phyloP scores from a whole-genome alignment of 1,140 invertebrate genomes.

The Drosophila rufa region DNA sequence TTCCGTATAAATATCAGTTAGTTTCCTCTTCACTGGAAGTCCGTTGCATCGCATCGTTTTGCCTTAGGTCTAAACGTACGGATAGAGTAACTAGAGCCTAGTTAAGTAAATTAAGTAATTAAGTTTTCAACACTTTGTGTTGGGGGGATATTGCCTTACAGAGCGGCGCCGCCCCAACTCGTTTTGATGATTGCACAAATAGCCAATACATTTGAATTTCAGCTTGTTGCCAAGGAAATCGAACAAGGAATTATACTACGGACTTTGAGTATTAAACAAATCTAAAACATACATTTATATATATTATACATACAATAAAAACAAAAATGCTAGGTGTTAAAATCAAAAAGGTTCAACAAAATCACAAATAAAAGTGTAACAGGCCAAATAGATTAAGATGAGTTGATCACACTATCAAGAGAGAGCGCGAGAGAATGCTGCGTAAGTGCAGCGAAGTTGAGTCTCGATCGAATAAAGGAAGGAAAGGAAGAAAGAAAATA shows the following conservation, averaged over 20 bases:
- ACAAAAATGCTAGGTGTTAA: conserved; percentile 39
- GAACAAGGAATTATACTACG: conserved; percentile 69
- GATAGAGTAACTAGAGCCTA: conserved; percentile 41
- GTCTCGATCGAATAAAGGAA: no score
- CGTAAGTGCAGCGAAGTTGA: no score
- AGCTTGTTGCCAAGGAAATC: conserved; percentile 44
- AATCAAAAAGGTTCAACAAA: conserved; percentile 65
- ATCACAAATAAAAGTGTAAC: conserved; percentile 58
- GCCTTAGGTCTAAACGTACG: conserved; percentile 22
- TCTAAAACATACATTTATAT: conserved; percentile 26
- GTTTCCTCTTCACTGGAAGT: conserved; percentile 77
- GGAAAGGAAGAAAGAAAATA: no score
- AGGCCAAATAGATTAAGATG: no score
- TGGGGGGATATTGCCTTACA: conserved; percentile 12
- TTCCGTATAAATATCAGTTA: conserved; percentile 72
- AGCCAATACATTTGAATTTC: conserved; percentile 74
- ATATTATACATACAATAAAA: conserved; percentile 54
- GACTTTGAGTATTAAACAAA: conserved; percentile 75
- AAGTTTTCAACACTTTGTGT: conserved; percentile 69
- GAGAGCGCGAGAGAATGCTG: no score
- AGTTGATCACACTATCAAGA: no score
- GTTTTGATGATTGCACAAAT: conserved; percentile 78
- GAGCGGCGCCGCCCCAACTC: conserved; percentile 37
- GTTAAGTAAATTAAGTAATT: conserved; percentile 69
- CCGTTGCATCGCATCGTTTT: conserved; percentile 51